Base-by-base conservation (phyloP, 1,140 invertebrate species). In the Brachionus plicatilis region DNA sequence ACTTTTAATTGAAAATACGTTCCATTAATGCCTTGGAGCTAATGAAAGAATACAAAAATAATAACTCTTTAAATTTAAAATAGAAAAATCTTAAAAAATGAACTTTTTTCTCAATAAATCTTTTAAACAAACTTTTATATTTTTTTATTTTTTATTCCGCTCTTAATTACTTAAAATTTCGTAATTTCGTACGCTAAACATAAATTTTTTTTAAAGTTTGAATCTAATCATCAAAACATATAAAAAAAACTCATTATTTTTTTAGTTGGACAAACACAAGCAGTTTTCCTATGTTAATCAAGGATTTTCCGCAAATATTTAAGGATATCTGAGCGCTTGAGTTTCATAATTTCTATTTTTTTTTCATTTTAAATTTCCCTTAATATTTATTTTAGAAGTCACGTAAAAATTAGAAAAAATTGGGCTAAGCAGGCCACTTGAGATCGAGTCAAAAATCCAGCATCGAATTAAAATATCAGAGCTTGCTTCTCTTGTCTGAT, bases 351-450 rank as follows among this genome's bases (percentile, higher is more conserved):
- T 68, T 68, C 33, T 68, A 14, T 29, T 33, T 33, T 68, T 33
- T 68, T 68, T 68, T 68, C 8, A 14, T 33, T 33, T 68, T 68
- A 68, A 33, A 24, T 33, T 24, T 33, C 27, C 6, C 27, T 33
- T 37, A 29, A 20, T 60, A 60, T 60, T 60, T 60, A 60, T 17
- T 60, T 27, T 24, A 20, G 8, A 68, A 68, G 66, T 68, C 66
- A 68, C 66, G 66, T 68, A 68, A 68, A 68, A 68, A 41, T 68
- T 68, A 41, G 27, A 33, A 33, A 68, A 66, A 68, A 68, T 72
- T 72, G 68, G 68, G 68, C 68, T 72, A 72, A 72, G 68, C 68
- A 72, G 68, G 33, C 12, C 68, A 72, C 68, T 72, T 72, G 68
- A 72, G 68, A 41, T 41, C 3, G 37, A 43, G 68, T 41, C 37